These are phyloP conservation scores for Ciconia nigra DNA, from an alignment of 2,797 vertebrate species.

Conservation along the genomic window DNA sequence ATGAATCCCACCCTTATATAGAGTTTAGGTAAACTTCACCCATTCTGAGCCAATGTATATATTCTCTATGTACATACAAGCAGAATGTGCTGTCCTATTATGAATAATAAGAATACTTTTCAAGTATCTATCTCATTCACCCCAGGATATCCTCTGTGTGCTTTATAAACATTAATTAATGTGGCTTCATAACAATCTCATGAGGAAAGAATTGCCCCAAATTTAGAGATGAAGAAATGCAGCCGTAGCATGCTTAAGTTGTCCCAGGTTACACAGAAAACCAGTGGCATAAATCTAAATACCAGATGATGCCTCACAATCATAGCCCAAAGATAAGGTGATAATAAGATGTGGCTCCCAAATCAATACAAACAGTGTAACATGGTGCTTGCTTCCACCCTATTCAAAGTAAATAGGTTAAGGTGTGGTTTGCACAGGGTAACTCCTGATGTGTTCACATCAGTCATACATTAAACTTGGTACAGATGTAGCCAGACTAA, in stretches of 20 bases:
- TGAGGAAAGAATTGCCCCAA: background rate
- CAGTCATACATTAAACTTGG: background rate
- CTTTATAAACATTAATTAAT: constrained; percentile 32
- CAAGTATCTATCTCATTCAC: background rate
- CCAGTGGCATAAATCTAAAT: background rate
- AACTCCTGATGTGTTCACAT: background rate
- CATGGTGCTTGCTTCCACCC: background rate
- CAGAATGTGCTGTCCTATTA: background rate
- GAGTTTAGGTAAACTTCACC: background rate
- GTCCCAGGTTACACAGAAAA: background rate
- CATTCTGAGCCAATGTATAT: background rate
- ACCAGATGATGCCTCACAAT: background rate
- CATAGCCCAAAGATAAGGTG: constrained; percentile 57
- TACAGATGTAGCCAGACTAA: background rate
- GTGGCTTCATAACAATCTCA: background rate
- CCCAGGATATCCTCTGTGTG: background rate
- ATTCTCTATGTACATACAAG: background rate
- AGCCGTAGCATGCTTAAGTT: background rate
- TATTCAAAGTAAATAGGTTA: constrained; percentile 16
- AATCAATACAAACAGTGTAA: constrained; percentile 2
- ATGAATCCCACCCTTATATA: background rate
- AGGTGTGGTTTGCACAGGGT: background rate
- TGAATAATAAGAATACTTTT: background rate
- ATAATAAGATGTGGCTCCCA: constrained; percentile 42
- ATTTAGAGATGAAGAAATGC: constrained; percentile 23